Evolutionary conservation across 2,888 invertebrate genomes (phyloP).

Genomic region (Monopis laevigella): DNA sequence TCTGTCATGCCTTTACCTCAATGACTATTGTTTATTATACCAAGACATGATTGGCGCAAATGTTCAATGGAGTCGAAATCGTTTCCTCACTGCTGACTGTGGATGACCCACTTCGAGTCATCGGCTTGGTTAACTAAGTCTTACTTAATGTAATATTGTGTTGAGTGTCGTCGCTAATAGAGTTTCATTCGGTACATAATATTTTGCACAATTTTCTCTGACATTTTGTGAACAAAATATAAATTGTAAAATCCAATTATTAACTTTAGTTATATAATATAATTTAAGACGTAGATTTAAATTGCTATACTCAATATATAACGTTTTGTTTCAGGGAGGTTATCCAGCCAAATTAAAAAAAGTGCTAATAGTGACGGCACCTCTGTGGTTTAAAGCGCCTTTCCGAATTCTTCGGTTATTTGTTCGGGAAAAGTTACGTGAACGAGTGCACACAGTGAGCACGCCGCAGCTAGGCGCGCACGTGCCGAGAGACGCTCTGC

Average conservation of each 20-base stretch:
- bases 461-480: conserved; percentile 89
- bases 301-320: not conserved
- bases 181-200: too few relatives aligned
- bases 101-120: conserved; percentile 9
- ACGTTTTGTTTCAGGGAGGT: conserved; percentile 75
- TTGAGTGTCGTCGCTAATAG: too few relatives aligned
- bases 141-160: conserved; percentile 4
- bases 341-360: conserved; percentile 97
- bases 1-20: not conserved
- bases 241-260: too few relatives aligned
- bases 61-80: conserved; percentile 11
- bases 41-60: conserved; percentile 14
- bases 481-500: conserved; percentile 90
- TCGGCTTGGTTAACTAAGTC: conserved; percentile 2
- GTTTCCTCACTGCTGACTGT: conserved; percentile 5
- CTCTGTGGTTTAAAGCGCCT: conserved; percentile 98
- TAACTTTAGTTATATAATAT: too few relatives aligned
- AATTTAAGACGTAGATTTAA: too few relatives aligned
- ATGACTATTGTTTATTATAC: conserved; percentile 19
- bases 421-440: conserved; percentile 93
- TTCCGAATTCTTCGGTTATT: conserved; percentile 95
- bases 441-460: conserved; percentile 94
- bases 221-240: too few relatives aligned
- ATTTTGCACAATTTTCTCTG: too few relatives aligned
- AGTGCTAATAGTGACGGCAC: conserved; percentile 96